Evolutionary conservation across 2,113 vertebrate species (phyloP), one percentile per base, ranked within the genome.

Genomic region (Tenebrosternarchus preto): DNA sequence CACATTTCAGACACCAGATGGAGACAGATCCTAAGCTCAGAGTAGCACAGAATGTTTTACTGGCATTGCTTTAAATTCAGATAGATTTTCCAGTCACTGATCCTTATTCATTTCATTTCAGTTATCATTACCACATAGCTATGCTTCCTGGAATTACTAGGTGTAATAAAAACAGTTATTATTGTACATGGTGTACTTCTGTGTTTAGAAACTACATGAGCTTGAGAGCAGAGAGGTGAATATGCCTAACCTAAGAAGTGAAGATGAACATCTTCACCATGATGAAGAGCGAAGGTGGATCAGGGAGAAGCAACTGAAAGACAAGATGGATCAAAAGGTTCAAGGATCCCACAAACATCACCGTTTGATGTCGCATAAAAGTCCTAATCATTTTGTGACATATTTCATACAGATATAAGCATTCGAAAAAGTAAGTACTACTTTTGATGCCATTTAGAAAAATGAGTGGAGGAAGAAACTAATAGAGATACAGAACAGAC

Each of bases 121-220:
- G 43, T 50, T 50, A 15, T 15, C 9, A 15, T 15, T 12, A 50
- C 2, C 12, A 3, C 43, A 50, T 50, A 50, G 43, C 8, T 50
- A 50, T 50, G 4, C 8, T 66, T 36, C 17, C 33, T 15, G 19
- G 61, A 33, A 33, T 64, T 31, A 19, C 15, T 64, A 27, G 17
- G 29, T 57, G 3, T 5, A 16, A 60, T 60, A 50, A 50, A 50
- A n/a, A n/a, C n/a, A n/a, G n/a, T 12, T 50, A 12, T 50, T 50
- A 50, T 50, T 50, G 43, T 50, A 50, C 43, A 22, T 72, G 17
- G 67, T 9, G 29, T 33, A 12, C 69, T 70, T 66, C 9, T 43
- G 24, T 39, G 20, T 22, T 4, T 82, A 94, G 93, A 94, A 90
- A 84, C 87, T 93, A 22, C 88, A 89, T 75, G 87, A 84, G 0